Base-by-base conservation (phyloP, 2,797 vertebrate genomes). In the Telmatherina bonti region DNA sequence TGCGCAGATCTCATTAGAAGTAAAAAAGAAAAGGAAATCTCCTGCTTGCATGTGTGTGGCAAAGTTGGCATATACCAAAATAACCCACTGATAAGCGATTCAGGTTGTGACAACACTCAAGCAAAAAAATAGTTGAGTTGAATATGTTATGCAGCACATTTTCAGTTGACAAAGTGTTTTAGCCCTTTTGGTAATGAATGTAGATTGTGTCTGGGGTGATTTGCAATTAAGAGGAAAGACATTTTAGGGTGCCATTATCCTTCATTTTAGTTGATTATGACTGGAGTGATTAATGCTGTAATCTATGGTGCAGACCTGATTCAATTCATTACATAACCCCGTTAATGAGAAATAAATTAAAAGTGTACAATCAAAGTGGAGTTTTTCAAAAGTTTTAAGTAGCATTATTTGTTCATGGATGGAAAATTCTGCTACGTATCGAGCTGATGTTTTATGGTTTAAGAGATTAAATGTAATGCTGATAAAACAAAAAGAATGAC, bases 231-330 rank as follows among this genome's bases (percentile, higher is more conserved):
- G 80, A 74, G 67, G 49, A 84, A 73, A 80, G 77, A 74, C 74
- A 79, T 83, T 91, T 85, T 43, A 75, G 70, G 56, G 66, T 35
- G 4, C 68, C 58, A 61, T 89, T 84, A 88, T 89, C 75, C 80
- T 82, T 90, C 88, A 88, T 74, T 83, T 43, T 67, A 77, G 67
- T 76, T 83, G 83, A 83, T 88, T 78, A 85, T 85, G 83, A 88
- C 63, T 68, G 1, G 13, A 66, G 62, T 88, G 89, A 91, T 92
- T 90, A 82, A 91, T 91, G 84, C 55, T 33, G 72, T 82, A 82
- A 89, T 91, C 53, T 78, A 55, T 73, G 59, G 57, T 26, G 36
- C 62, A 70, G 80, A 79, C 79, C 78, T 72, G 53, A 81, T 77
- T 86, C 74, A 70, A 74, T 83, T 86, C 68, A 88, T 85, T 83